Evolutionary conservation across 2,888 invertebrate genomes (phyloP), one percentile per base, ranked within the genome.

Genomic region (Eurytoma californica): DNA sequence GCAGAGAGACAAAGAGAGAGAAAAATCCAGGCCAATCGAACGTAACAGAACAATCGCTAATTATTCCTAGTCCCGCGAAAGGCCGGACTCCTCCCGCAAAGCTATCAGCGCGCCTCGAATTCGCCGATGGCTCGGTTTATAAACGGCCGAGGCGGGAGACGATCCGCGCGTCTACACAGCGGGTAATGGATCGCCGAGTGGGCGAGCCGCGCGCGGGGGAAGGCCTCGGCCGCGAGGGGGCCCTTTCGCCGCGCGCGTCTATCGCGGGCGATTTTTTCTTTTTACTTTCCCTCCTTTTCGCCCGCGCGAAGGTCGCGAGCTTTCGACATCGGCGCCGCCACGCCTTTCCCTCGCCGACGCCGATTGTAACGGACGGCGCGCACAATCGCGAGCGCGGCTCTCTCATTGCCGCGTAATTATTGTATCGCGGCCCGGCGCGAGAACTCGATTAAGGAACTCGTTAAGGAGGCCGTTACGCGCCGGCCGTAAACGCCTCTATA

Each of bases 281-380:
- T 28, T 24, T 53, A 28, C 12, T 53, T 53, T 28, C 51, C 39
- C 61, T 66, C 65, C 30, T 63, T 72, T 69, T 55, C 61, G 75
- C 28, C 51, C 58, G 76, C 47, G 63, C 72, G 77, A 77, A 77
- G 77, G 77, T 77, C 77, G 60, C 30, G 61, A 80, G 76, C 79
- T 76, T 76, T 80, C 79, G 76, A 75, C 76, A 80, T 76, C 70
- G 58, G 13, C 58, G 14, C 28, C 53, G 66, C 75, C 79, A 70
- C 79, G 75, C 72, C 76, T 80, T 66, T 60, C 49, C 57, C 55
- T 14, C 60, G 20, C 13, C n/a, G 61, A 24, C 18, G 58, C 55
- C 49, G 24, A 74, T 79, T 65, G 58, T 74, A 65, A 73, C 58
- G 51, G 63, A 18, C 63, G 49, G 5, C 60, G 39, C 39, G 49